A percentile compares a stretch with the other conserved stretches of the same genome.
Evolutionary conservation across 1,140 invertebrate species (phyloP).

Genomic region (Drosophila biarmipes): DNA sequence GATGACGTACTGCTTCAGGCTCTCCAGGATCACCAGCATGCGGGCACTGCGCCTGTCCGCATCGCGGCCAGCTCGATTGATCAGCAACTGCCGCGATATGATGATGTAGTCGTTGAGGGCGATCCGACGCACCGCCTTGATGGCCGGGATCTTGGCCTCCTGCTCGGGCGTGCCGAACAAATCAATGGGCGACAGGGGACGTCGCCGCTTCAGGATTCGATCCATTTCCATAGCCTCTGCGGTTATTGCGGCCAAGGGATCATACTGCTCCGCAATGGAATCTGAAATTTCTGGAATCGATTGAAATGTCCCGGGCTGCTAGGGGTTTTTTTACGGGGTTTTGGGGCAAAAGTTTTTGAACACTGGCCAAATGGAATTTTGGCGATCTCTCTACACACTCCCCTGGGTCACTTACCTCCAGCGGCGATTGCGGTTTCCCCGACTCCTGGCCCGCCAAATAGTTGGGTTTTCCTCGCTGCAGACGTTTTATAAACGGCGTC

Average conservation of each 20-base stretch:
- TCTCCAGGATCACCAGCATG: neutral
- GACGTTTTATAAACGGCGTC: neutral
- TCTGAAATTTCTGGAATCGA: neutral
- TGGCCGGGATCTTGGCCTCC: fast-evolving
- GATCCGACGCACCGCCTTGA: neutral
- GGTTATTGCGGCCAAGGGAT: too few relatives aligned
- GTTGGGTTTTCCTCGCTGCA: neutral
- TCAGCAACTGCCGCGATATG: neutral
- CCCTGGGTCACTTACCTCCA: neutral
- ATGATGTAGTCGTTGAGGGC: neutral
- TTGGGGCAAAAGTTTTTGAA: neutral
- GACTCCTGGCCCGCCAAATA: neutral
- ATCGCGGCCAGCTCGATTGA: neutral
- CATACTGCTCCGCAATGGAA: neutral
- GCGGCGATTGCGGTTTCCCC: neutral
- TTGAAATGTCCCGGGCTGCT: neutral
- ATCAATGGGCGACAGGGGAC: too few relatives aligned
- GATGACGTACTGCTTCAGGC: neutral
- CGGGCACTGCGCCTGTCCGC: neutral
- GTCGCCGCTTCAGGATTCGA: too few relatives aligned
- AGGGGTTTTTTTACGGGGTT: too few relatives aligned
- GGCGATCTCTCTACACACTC: neutral
- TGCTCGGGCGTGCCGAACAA: too few relatives aligned
- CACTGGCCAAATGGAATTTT: neutral
- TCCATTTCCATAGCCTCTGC: too few relatives aligned